Evolutionary conservation across 2,113 vertebrate species (phyloP).

Genomic region (Polypterus senegalus): DNA sequence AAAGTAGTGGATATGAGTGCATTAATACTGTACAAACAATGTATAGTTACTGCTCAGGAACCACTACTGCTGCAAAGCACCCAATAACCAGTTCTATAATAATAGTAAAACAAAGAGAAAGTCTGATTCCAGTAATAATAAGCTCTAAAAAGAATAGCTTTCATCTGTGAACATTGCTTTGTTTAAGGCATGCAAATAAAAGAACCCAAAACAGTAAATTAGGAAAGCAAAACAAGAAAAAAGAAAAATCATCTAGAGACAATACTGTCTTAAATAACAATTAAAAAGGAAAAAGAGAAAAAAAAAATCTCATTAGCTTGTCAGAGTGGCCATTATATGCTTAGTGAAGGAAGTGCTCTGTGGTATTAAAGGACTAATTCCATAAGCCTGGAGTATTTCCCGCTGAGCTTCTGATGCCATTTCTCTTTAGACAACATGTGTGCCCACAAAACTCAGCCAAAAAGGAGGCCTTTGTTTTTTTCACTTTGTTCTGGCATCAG

Average conservation of each 20-base stretch:
- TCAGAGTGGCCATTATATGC: slow-evolving; percentile 81
- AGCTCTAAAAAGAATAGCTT: too few relatives aligned
- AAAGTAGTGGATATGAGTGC: too few relatives aligned
- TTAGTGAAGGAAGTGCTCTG: slow-evolving; percentile 75
- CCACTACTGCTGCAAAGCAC: too few relatives aligned
- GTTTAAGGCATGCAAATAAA: too few relatives aligned
- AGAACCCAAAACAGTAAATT: slow-evolving; percentile 22
- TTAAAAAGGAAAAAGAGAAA: slow-evolving; percentile 41
- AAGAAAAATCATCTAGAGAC: slow-evolving; percentile 51
- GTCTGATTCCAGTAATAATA: too few relatives aligned
- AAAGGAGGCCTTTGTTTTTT: slow-evolving; percentile 87
- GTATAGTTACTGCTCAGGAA: too few relatives aligned
- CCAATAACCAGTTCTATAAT: too few relatives aligned
- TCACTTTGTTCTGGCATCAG: slow-evolving; percentile 85
- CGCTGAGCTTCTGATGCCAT: slow-evolving; percentile 97
- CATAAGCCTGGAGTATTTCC: slow-evolving; percentile 84
- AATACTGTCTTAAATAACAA: slow-evolving; percentile 41
- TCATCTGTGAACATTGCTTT: too few relatives aligned
- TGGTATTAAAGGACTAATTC: slow-evolving; percentile 88
- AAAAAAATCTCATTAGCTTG: slow-evolving; percentile 83
- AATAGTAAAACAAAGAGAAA: too few relatives aligned
- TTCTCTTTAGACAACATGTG: slow-evolving; percentile 99
- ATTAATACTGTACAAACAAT: too few relatives aligned
- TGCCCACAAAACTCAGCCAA: slow-evolving; percentile 85
- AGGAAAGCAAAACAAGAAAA: slow-evolving; percentile 50